phyloP scores from a whole-genome alignment of 2,888 invertebrate genomes.

The Loripinus fragilis region DNA sequence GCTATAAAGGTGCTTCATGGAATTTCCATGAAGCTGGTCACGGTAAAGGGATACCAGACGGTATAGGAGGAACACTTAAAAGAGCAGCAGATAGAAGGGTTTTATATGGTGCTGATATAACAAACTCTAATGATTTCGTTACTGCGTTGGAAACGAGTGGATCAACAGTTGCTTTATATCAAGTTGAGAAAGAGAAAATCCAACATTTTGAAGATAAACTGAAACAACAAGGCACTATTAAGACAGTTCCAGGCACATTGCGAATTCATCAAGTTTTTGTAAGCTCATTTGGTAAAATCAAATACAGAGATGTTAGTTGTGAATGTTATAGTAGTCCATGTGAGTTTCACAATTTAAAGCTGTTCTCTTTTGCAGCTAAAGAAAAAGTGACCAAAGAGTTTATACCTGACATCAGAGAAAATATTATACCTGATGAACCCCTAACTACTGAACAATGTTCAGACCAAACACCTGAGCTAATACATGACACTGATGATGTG shows the following conservation, averaged over 20 bases:
- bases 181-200: neutral
- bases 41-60: constrained; percentile 80
- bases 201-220: neutral
- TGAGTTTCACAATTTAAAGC: no score
- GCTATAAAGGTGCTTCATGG: constrained; percentile 66
- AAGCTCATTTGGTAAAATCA: no score
- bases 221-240: neutral
- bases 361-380: no score
- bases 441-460: no score
- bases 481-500: neutral
- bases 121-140: neutral
- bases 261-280: no score
- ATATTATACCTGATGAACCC: no score
- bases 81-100: constrained; percentile 65
- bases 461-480: neutral
- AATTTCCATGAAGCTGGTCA: constrained; percentile 80
- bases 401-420: no score
- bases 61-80: constrained; percentile 76
- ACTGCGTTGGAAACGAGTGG: neutral
- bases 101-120: constrained; percentile 42
- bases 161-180: neutral
- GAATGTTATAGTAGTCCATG: no score
- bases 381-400: no score
- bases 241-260: neutral
- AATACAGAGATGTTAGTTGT: no score